Percentiles rank a stretch among this genome's conserved stretches.
phyloP scores from a whole-genome alignment of 2,113 vertebrate genomes.

The Lanius ludovicianus region DNA sequence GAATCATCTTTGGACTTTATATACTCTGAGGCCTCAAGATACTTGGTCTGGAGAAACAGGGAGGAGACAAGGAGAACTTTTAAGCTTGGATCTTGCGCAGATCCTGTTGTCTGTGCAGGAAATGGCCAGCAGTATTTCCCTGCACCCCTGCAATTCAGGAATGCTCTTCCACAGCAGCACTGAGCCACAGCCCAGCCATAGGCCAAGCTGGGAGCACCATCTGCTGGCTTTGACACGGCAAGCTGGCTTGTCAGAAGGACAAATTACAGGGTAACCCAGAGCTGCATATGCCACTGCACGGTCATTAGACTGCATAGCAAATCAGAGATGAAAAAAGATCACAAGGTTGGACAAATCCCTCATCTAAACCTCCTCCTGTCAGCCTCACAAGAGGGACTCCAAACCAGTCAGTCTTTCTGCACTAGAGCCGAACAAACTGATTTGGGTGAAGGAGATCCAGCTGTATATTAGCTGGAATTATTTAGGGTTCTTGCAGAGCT shows the following conservation, averaged over 20 bases:
- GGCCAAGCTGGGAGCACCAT: slow-evolving; percentile 23
- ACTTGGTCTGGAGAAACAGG: neutral
- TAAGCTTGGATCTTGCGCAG: neutral
- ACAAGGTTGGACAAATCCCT: neutral
- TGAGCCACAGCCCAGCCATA: neutral
- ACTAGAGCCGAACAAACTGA: neutral
- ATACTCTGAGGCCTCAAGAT: neutral
- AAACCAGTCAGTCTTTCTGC: neutral
- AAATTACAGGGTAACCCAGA: neutral
- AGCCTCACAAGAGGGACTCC: neutral
- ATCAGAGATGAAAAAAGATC: neutral
- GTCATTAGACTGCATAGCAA: neutral
- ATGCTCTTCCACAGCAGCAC: neutral
- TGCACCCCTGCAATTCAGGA: neutral
- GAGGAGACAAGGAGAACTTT: neutral
- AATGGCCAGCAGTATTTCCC: neutral
- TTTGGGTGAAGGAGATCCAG: neutral
- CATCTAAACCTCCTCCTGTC: neutral
- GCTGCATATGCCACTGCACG: rapidly evolving
- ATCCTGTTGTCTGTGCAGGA: neutral
- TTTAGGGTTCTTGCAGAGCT: neutral
- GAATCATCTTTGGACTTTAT: neutral
- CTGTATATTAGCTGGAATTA: neutral
- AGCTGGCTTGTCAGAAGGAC: neutral
- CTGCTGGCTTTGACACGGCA: neutral